Conservation (phyloP, 2,113 vertebrate species). For the Cygnus buccinator region DNA sequence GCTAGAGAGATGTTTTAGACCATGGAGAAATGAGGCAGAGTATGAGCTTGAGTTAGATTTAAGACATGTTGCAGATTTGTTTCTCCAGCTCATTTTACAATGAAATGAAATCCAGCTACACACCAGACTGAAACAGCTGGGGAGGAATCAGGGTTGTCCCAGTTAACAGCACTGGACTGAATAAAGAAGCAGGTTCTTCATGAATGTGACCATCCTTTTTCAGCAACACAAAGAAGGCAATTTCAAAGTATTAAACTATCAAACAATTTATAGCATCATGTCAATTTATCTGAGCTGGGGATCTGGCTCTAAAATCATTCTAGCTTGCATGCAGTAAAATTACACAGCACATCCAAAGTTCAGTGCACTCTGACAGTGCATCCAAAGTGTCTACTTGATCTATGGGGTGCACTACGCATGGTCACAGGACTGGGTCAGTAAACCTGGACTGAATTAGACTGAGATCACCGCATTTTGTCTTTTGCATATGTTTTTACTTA, state of each 20-base stretch:
- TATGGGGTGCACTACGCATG: not conserved
- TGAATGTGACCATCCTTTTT: not conserved
- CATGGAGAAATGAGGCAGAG: not conserved
- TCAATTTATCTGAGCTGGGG: not conserved
- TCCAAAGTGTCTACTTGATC: not conserved
- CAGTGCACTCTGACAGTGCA: not conserved
- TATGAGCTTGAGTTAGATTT: not conserved
- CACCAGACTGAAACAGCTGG: not conserved
- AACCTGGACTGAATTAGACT: not conserved
- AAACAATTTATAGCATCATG: not conserved
- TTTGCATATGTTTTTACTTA: not conserved
- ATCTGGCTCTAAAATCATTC: slow-evolving; percentile 14
- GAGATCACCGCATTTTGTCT: not conserved
- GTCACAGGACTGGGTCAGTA: not conserved
- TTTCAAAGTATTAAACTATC: not conserved
- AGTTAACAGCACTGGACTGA: not conserved
- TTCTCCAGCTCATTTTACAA: not conserved
- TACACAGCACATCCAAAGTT: not conserved
- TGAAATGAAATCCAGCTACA: not conserved
- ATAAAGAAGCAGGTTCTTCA: not conserved
- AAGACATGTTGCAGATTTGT: not conserved
- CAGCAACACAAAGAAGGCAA: not conserved
- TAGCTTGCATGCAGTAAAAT: slow-evolving; percentile 25
- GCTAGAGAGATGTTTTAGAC: not conserved
- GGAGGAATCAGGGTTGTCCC: not conserved